Percentiles rank a stretch among this genome's conserved stretches.
Conservation (phyloP, 2,888 invertebrate species). For the Amiota communis region DNA sequence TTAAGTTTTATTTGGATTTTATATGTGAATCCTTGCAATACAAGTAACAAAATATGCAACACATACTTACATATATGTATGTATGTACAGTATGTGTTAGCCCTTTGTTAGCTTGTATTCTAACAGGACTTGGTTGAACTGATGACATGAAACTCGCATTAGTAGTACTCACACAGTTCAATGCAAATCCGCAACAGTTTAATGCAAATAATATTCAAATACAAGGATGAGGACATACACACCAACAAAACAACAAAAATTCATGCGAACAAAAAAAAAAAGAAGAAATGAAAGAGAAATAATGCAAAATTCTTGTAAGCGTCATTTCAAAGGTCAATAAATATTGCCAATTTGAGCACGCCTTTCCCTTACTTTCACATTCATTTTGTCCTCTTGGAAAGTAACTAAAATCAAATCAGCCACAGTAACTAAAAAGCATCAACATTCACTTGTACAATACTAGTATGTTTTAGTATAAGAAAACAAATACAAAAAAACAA, state of each 20-base stretch:
- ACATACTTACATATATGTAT: too few relatives aligned
- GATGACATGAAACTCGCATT: too few relatives aligned
- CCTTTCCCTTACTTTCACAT: too few relatives aligned
- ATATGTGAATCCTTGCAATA: too few relatives aligned
- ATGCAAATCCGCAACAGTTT: background rate
- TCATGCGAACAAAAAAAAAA: conserved; percentile 11
- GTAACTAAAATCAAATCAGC: conserved; percentile 33
- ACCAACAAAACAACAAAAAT: conserved; percentile 20
- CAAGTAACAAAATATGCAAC: too few relatives aligned
- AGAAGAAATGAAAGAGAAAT: conserved; percentile 33
- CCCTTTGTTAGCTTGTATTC: too few relatives aligned
- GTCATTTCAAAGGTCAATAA: conserved; percentile 39
- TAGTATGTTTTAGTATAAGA: background rate
- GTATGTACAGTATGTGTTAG: too few relatives aligned
- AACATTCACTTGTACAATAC: background rate
- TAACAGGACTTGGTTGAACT: too few relatives aligned
- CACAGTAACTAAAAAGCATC: conserved; percentile 25
- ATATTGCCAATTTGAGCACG: conserved; percentile 14
- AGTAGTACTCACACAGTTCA: too few relatives aligned
- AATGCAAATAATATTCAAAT: background rate
- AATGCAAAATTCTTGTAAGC: conserved; percentile 40
- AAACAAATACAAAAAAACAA: conserved; percentile 32
- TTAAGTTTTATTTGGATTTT: too few relatives aligned
- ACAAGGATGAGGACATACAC: conserved; percentile 12
- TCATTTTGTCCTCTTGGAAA: too few relatives aligned